Base-by-base conservation (phyloP, 1,140 invertebrate genomes). In the Subanguina moxae region DNA sequence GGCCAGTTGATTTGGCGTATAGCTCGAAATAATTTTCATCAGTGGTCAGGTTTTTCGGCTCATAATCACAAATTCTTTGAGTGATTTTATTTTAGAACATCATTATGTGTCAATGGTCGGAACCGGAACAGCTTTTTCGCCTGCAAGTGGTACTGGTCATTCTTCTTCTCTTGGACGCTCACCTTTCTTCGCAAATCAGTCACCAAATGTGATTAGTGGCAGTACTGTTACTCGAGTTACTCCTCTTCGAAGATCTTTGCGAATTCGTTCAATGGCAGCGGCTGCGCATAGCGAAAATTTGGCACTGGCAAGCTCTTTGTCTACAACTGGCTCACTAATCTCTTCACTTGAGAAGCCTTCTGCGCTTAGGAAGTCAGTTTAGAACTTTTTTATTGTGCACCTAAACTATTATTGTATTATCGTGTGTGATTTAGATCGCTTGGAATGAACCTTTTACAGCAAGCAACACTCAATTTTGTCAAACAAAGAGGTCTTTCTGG, bases 221-320 rank as follows among this genome's bases (percentile, higher is more conserved):
- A 25, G 48, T 52, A 19, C 48, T 25, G 23, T 52, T 25, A 21
- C 48, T 52, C n/a, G 48, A 52, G 48, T 52, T 52, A 52, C 48
- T 19, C 48, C 48, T 21, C 48, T 52, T 3, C 48, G 48, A 52
- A 19, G 48, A 21, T 52, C 48, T 3, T 52, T 52, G 17, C 48
- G 48, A 7, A 52, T 52, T 52, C 38, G 61, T 5, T 62, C 61
- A 25, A 62, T 62, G 61, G 61, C 42, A 13, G 61, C 61, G 8
- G 48, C 48, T 5, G 48, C 48, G 17, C 48, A 52, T 52, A 52
- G 48, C 15, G 48, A 52, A 52, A 52, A 52, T 52, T 52, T 52
- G 23, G 48, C 48, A 21, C 17, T 52, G n/a, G 48, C 48, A 21
- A 52, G 23, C 23, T 52, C 48, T 19, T 15, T 52, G 48, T 52